phyloP scores from a whole-genome alignment of 2,888 invertebrate genomes.

The Drosophila anomelani region DNA sequence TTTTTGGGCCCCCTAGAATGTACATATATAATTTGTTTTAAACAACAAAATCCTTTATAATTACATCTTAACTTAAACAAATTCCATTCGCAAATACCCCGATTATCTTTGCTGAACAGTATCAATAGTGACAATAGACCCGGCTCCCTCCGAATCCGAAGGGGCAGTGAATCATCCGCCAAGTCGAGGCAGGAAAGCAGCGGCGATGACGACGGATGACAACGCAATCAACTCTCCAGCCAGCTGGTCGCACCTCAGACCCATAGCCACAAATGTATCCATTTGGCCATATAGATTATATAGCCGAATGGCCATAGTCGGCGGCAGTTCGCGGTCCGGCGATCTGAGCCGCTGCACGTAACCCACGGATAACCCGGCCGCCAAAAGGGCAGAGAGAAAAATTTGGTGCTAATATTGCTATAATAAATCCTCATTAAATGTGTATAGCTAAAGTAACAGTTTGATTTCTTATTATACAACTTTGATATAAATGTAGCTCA shows the following conservation, averaged over 20 bases:
- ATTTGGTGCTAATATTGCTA: not conserved
- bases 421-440: not conserved
- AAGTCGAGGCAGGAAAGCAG: not conserved
- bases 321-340: constrained; percentile 3
- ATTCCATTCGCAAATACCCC: not conserved
- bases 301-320: constrained; percentile 5
- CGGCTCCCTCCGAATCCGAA: constrained; percentile 8
- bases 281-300: constrained; percentile 13
- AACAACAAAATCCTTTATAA: not conserved
- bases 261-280: constrained; percentile 8
- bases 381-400: not conserved
- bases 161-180: constrained; percentile 40
- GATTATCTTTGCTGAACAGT: not conserved
- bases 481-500: too few relatives aligned
- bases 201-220: constrained; percentile 28
- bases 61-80: not conserved
- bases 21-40: not conserved
- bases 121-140: constrained; percentile 7
- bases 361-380: constrained; percentile 26
- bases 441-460: not conserved
- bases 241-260: constrained; percentile 17
- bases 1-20: not conserved
- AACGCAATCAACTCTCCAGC: constrained; percentile 14
- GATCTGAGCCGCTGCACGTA: constrained; percentile 54
- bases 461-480: not conserved